Evolutionary conservation across 2,113 vertebrate genomes (phyloP).

Genomic region (Cardinalis cardinalis): DNA sequence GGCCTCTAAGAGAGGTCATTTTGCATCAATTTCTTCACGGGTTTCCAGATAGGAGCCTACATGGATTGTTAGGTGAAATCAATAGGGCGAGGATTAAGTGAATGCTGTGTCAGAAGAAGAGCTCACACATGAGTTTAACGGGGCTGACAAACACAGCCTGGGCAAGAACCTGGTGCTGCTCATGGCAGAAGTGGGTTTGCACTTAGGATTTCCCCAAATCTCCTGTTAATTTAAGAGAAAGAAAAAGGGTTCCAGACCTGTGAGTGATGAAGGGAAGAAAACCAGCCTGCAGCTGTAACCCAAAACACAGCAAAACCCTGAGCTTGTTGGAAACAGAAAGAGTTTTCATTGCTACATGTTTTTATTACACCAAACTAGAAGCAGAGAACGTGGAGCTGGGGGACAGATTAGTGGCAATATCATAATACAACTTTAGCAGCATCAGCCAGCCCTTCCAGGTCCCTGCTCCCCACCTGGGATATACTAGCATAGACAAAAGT

Average conservation of each 20-base stretch:
- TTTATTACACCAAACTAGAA: background rate
- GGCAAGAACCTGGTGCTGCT: background rate
- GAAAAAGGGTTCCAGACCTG: background rate
- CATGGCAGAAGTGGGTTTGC: background rate
- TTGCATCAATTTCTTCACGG: background rate
- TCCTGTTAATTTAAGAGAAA: background rate
- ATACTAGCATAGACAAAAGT: background rate
- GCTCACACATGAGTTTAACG: background rate
- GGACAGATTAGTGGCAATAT: background rate
- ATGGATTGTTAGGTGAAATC: constrained; percentile 6
- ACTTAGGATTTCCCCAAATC: background rate
- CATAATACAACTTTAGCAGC: background rate
- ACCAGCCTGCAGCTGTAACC: background rate
- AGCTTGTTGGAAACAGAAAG: background rate
- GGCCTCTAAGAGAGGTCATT: background rate
- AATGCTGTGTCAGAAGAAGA: background rate
- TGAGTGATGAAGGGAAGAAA: background rate
- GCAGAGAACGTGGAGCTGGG: background rate
- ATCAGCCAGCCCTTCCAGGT: background rate
- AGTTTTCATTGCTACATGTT: background rate
- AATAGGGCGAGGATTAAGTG: background rate
- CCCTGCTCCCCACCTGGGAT: background rate
- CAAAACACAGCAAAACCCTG: background rate
- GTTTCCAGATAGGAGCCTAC: background rate
- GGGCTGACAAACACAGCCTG: background rate